phyloP scores from a whole-genome alignment of 1,140 invertebrate genomes.

The Asbolus verrucosus region DNA sequence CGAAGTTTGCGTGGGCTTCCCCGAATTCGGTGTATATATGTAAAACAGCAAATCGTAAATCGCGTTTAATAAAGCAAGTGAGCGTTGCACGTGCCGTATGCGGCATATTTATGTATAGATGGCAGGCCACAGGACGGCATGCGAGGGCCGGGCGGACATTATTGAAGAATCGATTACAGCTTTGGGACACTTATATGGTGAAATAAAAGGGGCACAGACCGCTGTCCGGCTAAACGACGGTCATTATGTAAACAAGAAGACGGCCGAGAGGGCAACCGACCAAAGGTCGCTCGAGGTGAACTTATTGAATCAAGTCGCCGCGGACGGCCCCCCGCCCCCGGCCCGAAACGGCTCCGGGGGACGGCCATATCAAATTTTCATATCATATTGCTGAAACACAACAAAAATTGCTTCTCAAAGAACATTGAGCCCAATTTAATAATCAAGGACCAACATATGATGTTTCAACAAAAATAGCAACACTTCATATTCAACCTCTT shows the following conservation, averaged over 20 bases:
- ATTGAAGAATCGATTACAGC: conserved; percentile 56
- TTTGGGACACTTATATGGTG: conserved; percentile 53
- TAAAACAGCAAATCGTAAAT: conserved; percentile 45
- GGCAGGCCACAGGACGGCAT: conserved; percentile 41
- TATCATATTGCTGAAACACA: conserved; percentile 12
- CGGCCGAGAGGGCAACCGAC: conserved; percentile 48
- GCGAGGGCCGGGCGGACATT: conserved; percentile 52
- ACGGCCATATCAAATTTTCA: conserved; percentile 30
- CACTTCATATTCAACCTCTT: no score
- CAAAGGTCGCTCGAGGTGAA: conserved; percentile 57
- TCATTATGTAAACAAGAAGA: conserved; percentile 64
- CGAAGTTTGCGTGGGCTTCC: neutral
- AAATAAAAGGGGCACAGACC: conserved; percentile 57
- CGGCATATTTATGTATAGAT: conserved; percentile 51
- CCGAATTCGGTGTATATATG: conserved; percentile 35
- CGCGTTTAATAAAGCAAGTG: conserved; percentile 51
- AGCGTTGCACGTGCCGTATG: conserved; percentile 50
- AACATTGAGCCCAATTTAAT: no score
- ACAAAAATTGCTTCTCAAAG: neutral
- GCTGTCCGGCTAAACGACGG: conserved; percentile 58
- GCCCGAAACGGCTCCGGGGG: conserved; percentile 3
- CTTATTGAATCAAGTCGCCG: conserved; percentile 59
- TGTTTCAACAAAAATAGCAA: no score
- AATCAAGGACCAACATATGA: no score
- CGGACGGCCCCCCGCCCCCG: neutral